These are phyloP conservation scores for Rhipidura dahli DNA, from an alignment of 2,113 vertebrate genomes.

Conservation along the genomic window DNA sequence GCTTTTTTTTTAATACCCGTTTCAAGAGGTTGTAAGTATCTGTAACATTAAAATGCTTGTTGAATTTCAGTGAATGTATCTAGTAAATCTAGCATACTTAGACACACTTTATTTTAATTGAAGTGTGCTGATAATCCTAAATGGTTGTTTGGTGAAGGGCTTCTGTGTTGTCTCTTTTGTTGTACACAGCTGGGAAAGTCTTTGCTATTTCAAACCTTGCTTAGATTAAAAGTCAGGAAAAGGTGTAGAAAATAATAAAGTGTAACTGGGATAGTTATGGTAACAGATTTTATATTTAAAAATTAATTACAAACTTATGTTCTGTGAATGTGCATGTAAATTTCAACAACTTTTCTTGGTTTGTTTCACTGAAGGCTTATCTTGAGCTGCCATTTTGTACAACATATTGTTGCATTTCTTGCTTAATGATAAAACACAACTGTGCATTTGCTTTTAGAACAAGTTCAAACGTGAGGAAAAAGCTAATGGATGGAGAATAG, in stretches of 20 bases:
- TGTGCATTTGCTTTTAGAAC: slow-evolving; percentile 80
- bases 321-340: background rate
- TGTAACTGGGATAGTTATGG: background rate
- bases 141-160: background rate
- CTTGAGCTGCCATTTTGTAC: background rate
- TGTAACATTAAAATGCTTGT: background rate
- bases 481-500: slow-evolving; percentile 90
- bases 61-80: background rate
- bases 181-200: background rate
- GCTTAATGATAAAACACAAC: background rate
- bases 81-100: background rate
- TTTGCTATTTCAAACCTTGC: background rate
- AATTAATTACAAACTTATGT: background rate
- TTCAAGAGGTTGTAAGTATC: background rate
- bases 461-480: slow-evolving; percentile 98
- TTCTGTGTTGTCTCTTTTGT: background rate
- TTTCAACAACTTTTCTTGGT: background rate
- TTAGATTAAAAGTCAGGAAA: background rate
- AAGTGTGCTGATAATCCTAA: background rate
- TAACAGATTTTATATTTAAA: background rate
- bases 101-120: background rate
- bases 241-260: background rate
- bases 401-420: background rate
- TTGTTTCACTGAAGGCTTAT: background rate
- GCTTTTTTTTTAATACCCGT: background rate